phyloP scores from a whole-genome alignment of 2,113 vertebrate species.

The Prinia subflava region DNA sequence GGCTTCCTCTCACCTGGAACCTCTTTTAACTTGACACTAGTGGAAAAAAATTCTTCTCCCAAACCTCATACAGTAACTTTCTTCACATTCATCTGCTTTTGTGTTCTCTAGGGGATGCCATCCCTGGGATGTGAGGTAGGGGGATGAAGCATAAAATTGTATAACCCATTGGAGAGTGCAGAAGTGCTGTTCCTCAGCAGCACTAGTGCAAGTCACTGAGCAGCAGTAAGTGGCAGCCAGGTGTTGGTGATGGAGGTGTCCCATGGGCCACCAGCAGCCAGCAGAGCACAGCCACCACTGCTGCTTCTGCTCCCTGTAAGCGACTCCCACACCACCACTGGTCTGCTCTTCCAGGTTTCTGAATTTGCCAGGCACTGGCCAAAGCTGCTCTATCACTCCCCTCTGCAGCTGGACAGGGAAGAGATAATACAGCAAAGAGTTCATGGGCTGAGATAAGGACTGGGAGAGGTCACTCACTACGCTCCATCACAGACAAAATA shows the following conservation, averaged over 20 bases:
- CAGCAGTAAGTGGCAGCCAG: background rate
- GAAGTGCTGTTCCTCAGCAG: background rate
- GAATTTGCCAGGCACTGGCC: background rate
- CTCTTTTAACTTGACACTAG: slow-evolving; percentile 21
- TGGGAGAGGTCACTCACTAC: background rate
- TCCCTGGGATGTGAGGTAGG: background rate
- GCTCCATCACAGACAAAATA: background rate
- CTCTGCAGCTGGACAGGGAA: background rate
- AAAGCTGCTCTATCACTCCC: background rate
- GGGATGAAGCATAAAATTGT: background rate
- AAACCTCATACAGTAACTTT: background rate
- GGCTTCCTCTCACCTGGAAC: slow-evolving; percentile 32
- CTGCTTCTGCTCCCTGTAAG: background rate
- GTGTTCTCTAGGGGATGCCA: background rate
- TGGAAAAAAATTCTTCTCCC: background rate
- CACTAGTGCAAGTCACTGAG: background rate
- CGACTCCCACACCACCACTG: background rate
- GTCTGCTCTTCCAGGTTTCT: background rate
- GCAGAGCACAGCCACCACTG: background rate
- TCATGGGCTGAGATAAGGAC: background rate
- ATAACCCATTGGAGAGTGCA: background rate
- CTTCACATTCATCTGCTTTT: background rate
- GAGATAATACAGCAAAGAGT: background rate
- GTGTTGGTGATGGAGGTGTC: background rate
- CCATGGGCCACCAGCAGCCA: background rate